These are phyloP conservation scores for Gavialis gangeticus DNA, from an alignment of 2,113 vertebrate genomes.

Conservation along the genomic window DNA sequence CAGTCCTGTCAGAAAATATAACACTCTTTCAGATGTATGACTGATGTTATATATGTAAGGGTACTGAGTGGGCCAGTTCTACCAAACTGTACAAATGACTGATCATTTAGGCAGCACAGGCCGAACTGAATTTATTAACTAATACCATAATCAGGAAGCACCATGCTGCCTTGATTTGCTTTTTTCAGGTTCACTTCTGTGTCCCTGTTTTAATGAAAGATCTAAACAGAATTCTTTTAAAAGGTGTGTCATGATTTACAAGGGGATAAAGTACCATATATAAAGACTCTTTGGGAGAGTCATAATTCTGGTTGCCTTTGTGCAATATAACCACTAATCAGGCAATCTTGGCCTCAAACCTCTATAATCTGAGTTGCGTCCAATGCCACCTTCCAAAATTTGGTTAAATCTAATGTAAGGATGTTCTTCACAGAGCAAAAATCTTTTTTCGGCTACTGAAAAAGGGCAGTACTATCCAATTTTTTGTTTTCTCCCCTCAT, in stretches of 20 bases:
- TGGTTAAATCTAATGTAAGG: not conserved
- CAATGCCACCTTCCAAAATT: not conserved
- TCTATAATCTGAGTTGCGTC: not conserved
- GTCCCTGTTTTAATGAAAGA: too few species aligned
- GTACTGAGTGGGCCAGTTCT: not conserved
- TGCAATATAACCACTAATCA: constrained; percentile 24
- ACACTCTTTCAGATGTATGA: not conserved
- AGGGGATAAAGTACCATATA: not conserved
- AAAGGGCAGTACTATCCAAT: not conserved
- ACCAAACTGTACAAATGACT: not conserved
- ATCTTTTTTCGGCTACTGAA: not conserved
- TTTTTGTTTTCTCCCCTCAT: not conserved
- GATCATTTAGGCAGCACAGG: not conserved
- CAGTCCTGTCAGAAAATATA: not conserved
- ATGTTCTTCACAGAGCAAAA: not conserved
- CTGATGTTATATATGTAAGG: not conserved
- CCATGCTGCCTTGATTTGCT: not conserved
- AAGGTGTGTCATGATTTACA: constrained; percentile 21
- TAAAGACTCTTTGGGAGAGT: constrained; percentile 3
- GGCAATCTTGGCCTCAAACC: constrained; percentile 31
- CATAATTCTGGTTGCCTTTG: constrained; percentile 46
- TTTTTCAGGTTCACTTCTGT: not conserved
- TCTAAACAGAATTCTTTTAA: not conserved
- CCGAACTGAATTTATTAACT: not conserved
- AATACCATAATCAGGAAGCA: not conserved